phyloP scores from a whole-genome alignment of 2,888 invertebrate genomes.

The Perizoma affinitatum region DNA sequence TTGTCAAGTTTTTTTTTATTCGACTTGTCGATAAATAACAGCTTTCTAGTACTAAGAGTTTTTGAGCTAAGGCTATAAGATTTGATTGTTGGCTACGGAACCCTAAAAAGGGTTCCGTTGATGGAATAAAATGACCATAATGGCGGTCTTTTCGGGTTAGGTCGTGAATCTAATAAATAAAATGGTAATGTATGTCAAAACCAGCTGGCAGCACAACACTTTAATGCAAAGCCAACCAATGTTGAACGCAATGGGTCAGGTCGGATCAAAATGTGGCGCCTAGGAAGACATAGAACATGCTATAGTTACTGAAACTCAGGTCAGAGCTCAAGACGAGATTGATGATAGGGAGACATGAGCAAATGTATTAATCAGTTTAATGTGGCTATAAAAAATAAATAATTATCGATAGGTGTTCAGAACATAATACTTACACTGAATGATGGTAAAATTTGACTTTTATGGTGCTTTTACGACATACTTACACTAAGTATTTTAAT shows the following conservation, averaged over 20 bases:
- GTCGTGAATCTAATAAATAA: background rate
- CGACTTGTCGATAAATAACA: no score
- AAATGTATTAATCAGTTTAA: slow-evolving; percentile 32
- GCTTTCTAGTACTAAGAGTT: no score
- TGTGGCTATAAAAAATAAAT: no score
- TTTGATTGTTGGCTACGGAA: no score
- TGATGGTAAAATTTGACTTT: no score
- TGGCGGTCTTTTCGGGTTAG: background rate
- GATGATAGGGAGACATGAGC: slow-evolving; percentile 27
- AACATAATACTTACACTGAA: no score
- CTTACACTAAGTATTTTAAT: no score
- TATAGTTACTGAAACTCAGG: slow-evolving; percentile 19
- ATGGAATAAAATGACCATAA: background rate
- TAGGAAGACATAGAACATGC: slow-evolving; percentile 14
- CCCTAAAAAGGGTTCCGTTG: background rate
- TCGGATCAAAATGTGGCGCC: slow-evolving; percentile 46
- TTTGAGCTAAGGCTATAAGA: no score
- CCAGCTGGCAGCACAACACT: slow-evolving; percentile 13
- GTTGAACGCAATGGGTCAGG: slow-evolving; percentile 65
- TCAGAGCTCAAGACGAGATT: slow-evolving; percentile 31
- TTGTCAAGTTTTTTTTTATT: no score
- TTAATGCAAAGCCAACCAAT: slow-evolving; percentile 53
- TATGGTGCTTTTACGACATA: no score
- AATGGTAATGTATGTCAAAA: no score
- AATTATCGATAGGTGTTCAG: no score